These are phyloP conservation scores for Artibeus jamaicensis DNA, from an alignment of 2,797 vertebrate species.

Conservation along the genomic window DNA sequence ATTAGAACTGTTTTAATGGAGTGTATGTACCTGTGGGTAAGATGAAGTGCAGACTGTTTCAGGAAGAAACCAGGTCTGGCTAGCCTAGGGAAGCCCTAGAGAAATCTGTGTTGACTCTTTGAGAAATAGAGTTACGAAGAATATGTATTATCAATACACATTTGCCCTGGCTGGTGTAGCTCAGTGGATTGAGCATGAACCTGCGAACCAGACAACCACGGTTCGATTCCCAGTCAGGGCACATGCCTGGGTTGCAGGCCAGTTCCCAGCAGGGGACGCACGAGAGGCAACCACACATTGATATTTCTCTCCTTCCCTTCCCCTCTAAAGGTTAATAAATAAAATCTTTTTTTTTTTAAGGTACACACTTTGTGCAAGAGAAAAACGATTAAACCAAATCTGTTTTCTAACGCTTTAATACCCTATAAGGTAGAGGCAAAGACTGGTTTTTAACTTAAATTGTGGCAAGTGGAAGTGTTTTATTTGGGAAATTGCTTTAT, in stretches of 20 bases:
- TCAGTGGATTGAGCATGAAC: no score
- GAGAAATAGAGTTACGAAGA: background rate
- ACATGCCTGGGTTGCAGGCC: no score
- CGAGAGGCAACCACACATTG: no score
- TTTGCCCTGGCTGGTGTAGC: no score
- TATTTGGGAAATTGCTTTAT: constrained; percentile 30
- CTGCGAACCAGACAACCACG: no score
- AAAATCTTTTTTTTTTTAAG: no score
- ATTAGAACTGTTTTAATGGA: constrained; percentile 41
- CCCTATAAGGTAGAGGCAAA: background rate
- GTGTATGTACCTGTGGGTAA: background rate
- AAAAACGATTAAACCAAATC: background rate
- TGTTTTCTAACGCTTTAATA: background rate
- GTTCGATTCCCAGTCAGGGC: no score
- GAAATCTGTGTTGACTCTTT: background rate
- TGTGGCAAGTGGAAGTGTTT: background rate
- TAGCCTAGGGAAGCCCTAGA: background rate
- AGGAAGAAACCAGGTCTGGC: background rate
- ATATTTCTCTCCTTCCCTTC: no score
- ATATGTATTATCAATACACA: background rate
- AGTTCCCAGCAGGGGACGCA: no score
- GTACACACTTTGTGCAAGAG: background rate
- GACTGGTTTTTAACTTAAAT: background rate
- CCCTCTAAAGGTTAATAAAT: no score
- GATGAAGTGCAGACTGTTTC: background rate